Conservation (phyloP, 2,797 vertebrate genomes). For the Gorsachius magnificus region DNA sequence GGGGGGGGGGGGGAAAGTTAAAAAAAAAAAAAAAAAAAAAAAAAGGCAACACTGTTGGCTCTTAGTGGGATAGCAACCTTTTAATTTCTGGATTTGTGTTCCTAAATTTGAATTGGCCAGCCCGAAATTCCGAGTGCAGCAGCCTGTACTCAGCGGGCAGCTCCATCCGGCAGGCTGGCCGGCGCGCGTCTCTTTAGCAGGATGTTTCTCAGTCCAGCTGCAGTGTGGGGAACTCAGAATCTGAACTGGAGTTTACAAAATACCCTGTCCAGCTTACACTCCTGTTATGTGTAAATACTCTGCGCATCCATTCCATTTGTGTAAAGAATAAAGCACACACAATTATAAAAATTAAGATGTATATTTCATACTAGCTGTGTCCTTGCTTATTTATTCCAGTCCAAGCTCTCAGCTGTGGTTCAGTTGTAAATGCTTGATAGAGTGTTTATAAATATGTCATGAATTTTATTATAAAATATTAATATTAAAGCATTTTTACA, state of each 20-base stretch:
- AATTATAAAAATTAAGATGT: constrained; percentile 80
- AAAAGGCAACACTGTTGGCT: constrained; percentile 51
- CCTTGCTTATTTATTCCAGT: constrained; percentile 75
- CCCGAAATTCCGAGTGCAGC: constrained; percentile 54
- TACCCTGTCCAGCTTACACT: constrained; percentile 79
- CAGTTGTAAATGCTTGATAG: constrained; percentile 70
- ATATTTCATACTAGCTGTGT: constrained; percentile 82
- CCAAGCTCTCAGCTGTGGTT: constrained; percentile 49
- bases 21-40: neutral
- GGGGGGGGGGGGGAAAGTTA: too few species aligned
- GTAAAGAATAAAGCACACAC: constrained; percentile 85
- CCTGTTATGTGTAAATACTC: constrained; percentile 84
- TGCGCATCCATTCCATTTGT: constrained; percentile 81
- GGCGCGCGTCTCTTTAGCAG: constrained; percentile 54
- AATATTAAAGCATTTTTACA: constrained; percentile 79
- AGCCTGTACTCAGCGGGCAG: constrained; percentile 41
- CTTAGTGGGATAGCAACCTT: constrained; percentile 59
- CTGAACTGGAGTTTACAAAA: constrained; percentile 80
- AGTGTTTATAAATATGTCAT: constrained; percentile 73
- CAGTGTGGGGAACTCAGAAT: constrained; percentile 68
- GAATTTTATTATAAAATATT: constrained; percentile 75
- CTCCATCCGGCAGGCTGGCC: neutral
- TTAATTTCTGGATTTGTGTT: constrained; percentile 61
- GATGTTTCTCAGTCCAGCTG: constrained; percentile 71
- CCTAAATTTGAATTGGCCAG: constrained; percentile 31